Percentiles rank a stretch among this genome's conserved stretches.
Evolutionary conservation across 2,797 vertebrate genomes (phyloP).

Genomic region (Myripristis murdjan): DNA sequence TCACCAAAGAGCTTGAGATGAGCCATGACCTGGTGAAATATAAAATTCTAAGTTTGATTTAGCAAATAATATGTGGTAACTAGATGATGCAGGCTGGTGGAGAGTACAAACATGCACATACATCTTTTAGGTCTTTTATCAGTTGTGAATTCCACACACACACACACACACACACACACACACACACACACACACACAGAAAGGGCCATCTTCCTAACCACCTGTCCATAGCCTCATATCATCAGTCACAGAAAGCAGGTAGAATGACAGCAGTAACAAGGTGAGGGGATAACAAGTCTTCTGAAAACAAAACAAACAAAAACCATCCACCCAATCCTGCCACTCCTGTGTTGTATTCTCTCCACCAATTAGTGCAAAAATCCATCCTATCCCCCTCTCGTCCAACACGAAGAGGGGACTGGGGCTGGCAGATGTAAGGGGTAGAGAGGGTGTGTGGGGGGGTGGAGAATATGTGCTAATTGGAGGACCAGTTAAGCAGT

Average conservation of each 20-base stretch:
- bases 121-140: background rate
- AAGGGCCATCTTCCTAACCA: background rate
- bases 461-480: conserved; percentile 84
- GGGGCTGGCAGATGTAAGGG: conserved; percentile 41
- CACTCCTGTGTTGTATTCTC: background rate
- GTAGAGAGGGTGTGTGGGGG: conserved; percentile 32
- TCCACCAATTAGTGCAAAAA: conserved; percentile 71
- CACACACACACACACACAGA: too few species aligned
- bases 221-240: background rate
- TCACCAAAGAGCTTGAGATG: background rate
- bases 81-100: too few species aligned
- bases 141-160: background rate
- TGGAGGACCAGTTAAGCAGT: conserved; percentile 87
- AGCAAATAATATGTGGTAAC: background rate
- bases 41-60: background rate
- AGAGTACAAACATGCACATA: background rate
- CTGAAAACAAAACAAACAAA: conserved; percentile 48
- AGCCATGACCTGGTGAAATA: background rate
- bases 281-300: background rate
- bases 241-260: conserved; percentile 15
- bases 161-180: too few species aligned
- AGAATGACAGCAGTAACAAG: conserved; percentile 25
- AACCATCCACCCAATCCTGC: conserved; percentile 19
- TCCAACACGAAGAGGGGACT: conserved; percentile 43
- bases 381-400: conserved; percentile 71